Evolutionary conservation across 2,888 invertebrate species (phyloP).

Genomic region (Protodeltote pygarga): DNA sequence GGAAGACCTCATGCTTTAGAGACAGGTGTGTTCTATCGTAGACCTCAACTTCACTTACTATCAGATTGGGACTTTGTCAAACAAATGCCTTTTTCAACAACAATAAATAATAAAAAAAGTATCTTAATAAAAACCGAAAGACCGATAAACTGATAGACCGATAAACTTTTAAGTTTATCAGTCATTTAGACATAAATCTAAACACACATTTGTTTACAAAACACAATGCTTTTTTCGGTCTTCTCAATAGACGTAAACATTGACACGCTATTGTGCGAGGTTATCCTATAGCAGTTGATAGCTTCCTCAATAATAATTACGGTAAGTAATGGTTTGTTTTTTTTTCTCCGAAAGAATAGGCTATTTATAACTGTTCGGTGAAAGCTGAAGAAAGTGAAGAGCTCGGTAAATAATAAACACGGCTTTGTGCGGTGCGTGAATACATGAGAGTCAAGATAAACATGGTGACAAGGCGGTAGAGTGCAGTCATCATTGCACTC

Average conservation of each 20-base stretch:
- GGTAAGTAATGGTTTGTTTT: background rate
- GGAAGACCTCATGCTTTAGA: too few species aligned
- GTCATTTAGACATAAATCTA: too few species aligned
- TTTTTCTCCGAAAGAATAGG: background rate
- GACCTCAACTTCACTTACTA: too few species aligned
- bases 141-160: too few species aligned
- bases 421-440: conserved; percentile 1
- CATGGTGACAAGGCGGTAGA: background rate
- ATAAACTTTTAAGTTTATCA: too few species aligned
- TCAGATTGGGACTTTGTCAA: too few species aligned
- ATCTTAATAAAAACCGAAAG: background rate
- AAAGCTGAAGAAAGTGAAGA: conserved; percentile 28
- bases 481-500: background rate
- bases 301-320: background rate
- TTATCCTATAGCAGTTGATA: too few species aligned
- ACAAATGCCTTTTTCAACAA: too few species aligned
- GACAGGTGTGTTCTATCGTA: conserved; percentile 9
- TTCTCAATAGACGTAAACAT: conserved; percentile 1
- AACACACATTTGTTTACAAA: too few species aligned
- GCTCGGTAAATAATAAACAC: conserved; percentile 20
- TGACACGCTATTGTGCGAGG: background rate
- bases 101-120: background rate
- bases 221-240: background rate
- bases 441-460: conserved; percentile 14
- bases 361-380: conserved; percentile 8